A percentile compares a stretch with the other conserved stretches of the same genome.
Conservation (phyloP, 2,113 vertebrate genomes). For the Melanostigma gelatinosum region DNA sequence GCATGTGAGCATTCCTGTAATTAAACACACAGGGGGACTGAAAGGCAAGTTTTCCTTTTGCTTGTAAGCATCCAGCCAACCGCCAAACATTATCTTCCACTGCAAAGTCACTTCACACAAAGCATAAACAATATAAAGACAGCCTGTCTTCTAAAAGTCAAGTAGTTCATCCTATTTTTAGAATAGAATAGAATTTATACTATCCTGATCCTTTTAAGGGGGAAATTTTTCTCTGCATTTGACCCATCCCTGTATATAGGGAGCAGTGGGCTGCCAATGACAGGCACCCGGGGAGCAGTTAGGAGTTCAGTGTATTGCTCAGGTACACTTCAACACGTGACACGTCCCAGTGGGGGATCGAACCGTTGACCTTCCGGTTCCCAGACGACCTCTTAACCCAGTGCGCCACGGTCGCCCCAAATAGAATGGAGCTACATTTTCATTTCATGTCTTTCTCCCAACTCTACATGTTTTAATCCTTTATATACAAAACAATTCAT, state of each 20-base stretch:
- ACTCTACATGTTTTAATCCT: background rate
- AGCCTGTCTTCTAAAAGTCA: conserved; percentile 40
- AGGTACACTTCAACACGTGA: too few species aligned
- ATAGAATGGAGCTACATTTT: conserved; percentile 24
- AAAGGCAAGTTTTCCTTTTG: conserved; percentile 52
- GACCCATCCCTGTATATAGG: too few species aligned
- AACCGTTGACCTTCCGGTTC: too few species aligned
- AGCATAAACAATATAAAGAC: conserved; percentile 59
- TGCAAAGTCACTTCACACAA: conserved; percentile 39
- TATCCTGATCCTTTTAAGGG: too few species aligned
- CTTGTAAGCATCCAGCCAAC: conserved; percentile 63
- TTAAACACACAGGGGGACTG: conserved; percentile 36
- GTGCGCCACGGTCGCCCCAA: too few species aligned
- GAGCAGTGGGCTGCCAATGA: too few species aligned
- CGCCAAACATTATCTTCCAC: conserved; percentile 60
- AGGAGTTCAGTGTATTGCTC: too few species aligned
- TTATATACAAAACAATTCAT: background rate
- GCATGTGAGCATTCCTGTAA: background rate
- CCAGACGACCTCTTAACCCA: too few species aligned
- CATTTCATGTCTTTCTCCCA: conserved; percentile 15
- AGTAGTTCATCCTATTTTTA: conserved; percentile 34
- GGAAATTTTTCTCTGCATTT: too few species aligned
- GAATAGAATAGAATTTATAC: too few species aligned
- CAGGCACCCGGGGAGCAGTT: too few species aligned
- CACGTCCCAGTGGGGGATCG: too few species aligned